phyloP scores from a whole-genome alignment of 2,113 vertebrate species.

The Tricholaema leucomelas region DNA sequence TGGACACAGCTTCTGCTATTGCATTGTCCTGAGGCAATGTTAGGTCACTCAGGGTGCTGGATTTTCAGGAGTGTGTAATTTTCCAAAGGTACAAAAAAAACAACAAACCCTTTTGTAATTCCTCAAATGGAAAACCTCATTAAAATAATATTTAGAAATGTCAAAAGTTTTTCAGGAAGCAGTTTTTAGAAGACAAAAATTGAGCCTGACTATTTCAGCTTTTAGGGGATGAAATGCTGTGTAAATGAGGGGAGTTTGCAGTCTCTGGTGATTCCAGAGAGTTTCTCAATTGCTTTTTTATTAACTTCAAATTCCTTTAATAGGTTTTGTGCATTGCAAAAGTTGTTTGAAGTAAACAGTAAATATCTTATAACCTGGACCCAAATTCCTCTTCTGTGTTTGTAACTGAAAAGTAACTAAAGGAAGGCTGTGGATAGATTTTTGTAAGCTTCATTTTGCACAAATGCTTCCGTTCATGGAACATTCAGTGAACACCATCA shows the following conservation, averaged over 20 bases:
- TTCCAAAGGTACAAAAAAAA: slow-evolving; percentile 26
- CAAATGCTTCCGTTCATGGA: background rate
- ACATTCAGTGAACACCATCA: background rate
- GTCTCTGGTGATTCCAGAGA: background rate
- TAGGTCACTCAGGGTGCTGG: background rate
- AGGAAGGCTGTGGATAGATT: background rate
- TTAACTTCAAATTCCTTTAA: background rate
- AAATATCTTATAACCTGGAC: background rate
- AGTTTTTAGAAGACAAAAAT: background rate
- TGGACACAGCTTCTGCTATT: background rate
- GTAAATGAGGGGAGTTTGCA: background rate
- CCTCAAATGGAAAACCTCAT: background rate
- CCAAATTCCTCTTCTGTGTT: background rate
- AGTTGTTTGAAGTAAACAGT: background rate
- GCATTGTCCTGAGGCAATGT: background rate
- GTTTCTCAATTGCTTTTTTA: background rate
- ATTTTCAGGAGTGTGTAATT: slow-evolving; percentile 17
- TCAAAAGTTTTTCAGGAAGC: background rate
- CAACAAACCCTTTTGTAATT: slow-evolving; percentile 5
- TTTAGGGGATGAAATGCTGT: background rate
- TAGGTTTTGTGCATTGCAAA: background rate
- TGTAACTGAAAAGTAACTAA: background rate
- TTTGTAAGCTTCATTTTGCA: background rate
- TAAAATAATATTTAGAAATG: background rate
- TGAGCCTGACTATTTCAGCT: background rate